Conservation (phyloP, 2,113 vertebrate species). For the Patagioenas fasciata region DNA sequence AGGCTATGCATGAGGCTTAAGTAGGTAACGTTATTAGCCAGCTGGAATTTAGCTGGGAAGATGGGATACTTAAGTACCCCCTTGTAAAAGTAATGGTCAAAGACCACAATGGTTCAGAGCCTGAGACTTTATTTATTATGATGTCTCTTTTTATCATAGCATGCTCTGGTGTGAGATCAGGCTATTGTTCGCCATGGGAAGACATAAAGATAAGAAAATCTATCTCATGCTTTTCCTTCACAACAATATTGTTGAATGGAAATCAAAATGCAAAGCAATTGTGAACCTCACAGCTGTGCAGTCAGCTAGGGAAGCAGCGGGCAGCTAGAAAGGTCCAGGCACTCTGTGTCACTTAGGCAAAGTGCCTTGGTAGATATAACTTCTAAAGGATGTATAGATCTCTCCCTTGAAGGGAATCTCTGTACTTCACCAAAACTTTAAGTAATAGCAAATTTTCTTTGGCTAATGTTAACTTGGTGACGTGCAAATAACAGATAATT, state of each 20-base stretch:
- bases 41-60: neutral
- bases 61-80: neutral
- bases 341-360: neutral
- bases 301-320: fast-evolving
- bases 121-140: neutral
- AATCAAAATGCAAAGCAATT: neutral
- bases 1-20: neutral
- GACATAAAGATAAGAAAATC: neutral
- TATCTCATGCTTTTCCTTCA: neutral
- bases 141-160: neutral
- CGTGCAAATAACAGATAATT: neutral
- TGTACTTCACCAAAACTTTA: neutral
- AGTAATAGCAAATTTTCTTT: neutral
- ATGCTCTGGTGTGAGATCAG: neutral
- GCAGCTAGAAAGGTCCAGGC: neutral
- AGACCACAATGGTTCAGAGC: neutral
- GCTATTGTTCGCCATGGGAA: neutral
- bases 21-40: neutral
- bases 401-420: neutral
- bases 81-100: neutral
- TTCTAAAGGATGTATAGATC: neutral
- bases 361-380: neutral
- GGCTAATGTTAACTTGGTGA: neutral
- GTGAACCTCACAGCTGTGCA: neutral
- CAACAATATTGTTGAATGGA: neutral